Evolutionary conservation across 1,140 invertebrate genomes (phyloP).

Genomic region (Procambarus clarkii): DNA sequence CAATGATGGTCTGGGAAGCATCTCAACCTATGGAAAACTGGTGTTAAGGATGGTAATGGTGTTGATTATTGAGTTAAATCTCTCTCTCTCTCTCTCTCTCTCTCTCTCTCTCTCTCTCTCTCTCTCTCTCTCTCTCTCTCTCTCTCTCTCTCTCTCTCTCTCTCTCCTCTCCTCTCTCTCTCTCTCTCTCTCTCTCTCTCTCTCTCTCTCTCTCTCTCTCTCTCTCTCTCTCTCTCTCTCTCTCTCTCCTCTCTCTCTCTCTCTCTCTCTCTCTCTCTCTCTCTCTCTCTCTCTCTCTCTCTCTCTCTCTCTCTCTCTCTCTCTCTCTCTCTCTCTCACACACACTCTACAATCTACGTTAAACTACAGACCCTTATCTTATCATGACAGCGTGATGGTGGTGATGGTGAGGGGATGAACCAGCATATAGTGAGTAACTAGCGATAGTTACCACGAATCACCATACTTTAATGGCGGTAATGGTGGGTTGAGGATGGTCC

Average conservation of each 20-base stretch:
- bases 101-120: background rate
- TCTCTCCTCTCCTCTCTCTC: background rate
- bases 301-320: background rate
- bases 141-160: background rate
- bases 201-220: background rate
- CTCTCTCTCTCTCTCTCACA: background rate
- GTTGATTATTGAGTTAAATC: no score
- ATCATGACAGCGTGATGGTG: no score
- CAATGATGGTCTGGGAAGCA: no score
- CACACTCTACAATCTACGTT: background rate
- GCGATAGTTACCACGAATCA: no score
- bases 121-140: background rate
- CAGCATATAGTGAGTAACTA: no score
- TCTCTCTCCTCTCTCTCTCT: background rate
- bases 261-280: background rate
- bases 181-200: background rate
- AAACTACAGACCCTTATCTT: no score
- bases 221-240: background rate
- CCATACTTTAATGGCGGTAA: no score
- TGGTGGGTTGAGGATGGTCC: background rate
- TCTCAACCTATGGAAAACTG: no score
- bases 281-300: no score
- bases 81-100: background rate
- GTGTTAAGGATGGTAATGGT: no score
- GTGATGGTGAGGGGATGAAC: no score